phyloP scores from a whole-genome alignment of 2,888 invertebrate species.

The Dusona sp. region DNA sequence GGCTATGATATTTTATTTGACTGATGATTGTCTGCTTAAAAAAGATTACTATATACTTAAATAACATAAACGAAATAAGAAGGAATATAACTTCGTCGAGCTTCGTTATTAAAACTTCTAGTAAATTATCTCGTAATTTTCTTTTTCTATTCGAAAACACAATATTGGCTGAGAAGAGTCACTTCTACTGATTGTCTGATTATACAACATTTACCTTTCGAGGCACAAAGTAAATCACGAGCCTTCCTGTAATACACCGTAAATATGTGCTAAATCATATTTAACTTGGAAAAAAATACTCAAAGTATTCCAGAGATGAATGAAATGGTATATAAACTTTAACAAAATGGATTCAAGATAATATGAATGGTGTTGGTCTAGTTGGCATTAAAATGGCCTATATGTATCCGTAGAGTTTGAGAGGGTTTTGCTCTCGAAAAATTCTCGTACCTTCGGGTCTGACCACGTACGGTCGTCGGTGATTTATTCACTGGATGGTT shows the following conservation, averaged over 20 bases:
- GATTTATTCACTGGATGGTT: conserved; percentile 61
- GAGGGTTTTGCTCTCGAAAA: conserved; percentile 35
- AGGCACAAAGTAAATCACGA: not conserved
- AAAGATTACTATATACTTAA: not conserved
- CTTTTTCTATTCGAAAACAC: not conserved
- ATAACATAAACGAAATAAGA: not conserved
- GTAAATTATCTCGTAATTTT: no score
- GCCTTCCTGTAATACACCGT: not conserved
- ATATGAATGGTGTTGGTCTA: not conserved
- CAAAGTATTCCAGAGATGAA: not conserved
- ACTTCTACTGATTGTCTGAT: not conserved
- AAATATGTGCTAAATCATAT: not conserved
- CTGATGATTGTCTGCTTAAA: not conserved
- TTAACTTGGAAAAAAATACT: not conserved
- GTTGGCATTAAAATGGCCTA: conserved; percentile 9
- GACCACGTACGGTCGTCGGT: conserved; percentile 50
- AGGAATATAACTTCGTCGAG: not conserved
- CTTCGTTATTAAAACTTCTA: not conserved
- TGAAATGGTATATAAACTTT: not conserved
- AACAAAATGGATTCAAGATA: conserved; percentile 1
- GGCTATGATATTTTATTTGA: not conserved
- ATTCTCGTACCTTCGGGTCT: conserved; percentile 49
- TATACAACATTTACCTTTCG: not conserved
- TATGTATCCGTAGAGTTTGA: not conserved
- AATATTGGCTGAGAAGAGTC: not conserved